Base-by-base conservation (phyloP, 2,797 vertebrate genomes). In the Australoheros facetus region DNA sequence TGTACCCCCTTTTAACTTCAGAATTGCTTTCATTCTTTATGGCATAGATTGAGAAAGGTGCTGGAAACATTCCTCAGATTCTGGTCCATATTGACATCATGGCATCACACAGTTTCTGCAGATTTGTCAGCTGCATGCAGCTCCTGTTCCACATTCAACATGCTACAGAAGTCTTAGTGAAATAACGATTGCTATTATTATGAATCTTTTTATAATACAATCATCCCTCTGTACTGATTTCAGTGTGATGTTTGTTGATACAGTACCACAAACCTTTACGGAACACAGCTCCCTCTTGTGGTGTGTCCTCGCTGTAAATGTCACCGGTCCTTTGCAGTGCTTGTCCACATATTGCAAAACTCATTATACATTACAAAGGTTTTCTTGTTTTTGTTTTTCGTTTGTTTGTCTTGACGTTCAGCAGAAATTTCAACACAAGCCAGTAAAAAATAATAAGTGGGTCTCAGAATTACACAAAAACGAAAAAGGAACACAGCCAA, bases 211-310 rank as follows among this genome's bases (percentile, higher is more conserved):
- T n/a, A 23, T 32, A 45, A 0, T 10, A 32, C 28, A 23, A 13
- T 17, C 1, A 3, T 66, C 39, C 10, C 4, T 23, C 39, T 19
- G 39, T 48, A 19, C 62, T 66, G 62, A 48, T 42, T 48, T 48
- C 30, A 53, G 30, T 53, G 10, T 13, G 14, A n/a, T 60, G 32
- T 16, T 59, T 32, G 14, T 48, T 3, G 14, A 53, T 17, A 39
- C 9, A 37, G 37, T 10, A 37, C 17, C 21, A 70, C 8, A 62
- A 57, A 57, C 23, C 75, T 56, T 56, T 48, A 21, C 21, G 69
- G 39, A 42, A 32, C 21, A 69, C 39, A 84, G 85, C 89, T 42
- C 86, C 87, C 82, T 73, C 83, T 11, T 73, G 79, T 82, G 88
- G 83, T 30, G 17, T 0, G 64, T 2, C 51, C 1, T 34, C 57